Conservation (phyloP, 2,888 invertebrate genomes). For the Gasteruption jaculator region DNA sequence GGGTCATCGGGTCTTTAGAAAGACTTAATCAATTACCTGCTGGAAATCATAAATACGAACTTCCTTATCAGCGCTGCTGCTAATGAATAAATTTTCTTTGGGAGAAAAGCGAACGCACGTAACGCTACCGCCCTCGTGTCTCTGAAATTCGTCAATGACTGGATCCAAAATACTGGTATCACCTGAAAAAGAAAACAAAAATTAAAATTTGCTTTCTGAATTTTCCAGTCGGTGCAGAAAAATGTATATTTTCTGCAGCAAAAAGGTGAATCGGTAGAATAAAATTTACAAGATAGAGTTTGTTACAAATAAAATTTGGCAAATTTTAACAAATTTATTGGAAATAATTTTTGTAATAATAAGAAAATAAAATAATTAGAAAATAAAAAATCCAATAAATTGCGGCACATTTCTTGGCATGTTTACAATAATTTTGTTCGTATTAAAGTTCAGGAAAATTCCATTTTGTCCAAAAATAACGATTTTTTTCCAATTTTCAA, state of each 20-base stretch:
- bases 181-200: constrained; percentile 27
- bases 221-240: no score
- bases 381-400: no score
- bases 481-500: background rate
- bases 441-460: constrained; percentile 1
- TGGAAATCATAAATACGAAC: constrained; percentile 43
- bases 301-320: no score
- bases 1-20: no score
- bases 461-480: background rate
- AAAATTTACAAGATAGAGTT: no score
- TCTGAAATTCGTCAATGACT: constrained; percentile 42
- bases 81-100: constrained; percentile 37
- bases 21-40: constrained; percentile 33
- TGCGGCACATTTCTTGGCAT: constrained; percentile 8
- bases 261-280: no score
- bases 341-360: no score
- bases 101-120: constrained; percentile 42
- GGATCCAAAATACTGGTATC: constrained; percentile 40
- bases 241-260: no score
- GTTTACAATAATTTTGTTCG: constrained; percentile 6
- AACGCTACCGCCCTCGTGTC: constrained; percentile 41
- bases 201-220: no score
- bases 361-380: no score
- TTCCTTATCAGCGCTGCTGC: constrained; percentile 42
- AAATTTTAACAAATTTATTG: no score